phyloP scores from a whole-genome alignment of 2,113 vertebrate genomes.

The Hoplias malabaricus region DNA sequence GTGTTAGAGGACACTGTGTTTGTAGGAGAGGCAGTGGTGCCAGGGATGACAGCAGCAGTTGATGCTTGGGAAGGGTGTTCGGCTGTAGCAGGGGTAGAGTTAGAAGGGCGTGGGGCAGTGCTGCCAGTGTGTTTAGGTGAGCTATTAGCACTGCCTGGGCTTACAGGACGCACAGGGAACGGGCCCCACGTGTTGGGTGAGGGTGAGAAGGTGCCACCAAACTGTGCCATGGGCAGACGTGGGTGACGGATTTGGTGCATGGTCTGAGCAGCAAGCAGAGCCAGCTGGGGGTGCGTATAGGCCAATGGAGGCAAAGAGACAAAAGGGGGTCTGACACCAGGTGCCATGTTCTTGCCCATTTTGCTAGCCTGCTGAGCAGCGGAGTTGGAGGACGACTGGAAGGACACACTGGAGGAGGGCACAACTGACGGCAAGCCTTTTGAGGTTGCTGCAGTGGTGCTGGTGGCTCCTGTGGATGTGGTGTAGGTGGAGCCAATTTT shows the following conservation, averaged over 20 bases:
- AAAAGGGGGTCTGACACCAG: slow-evolving; percentile 91
- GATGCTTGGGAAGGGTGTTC: slow-evolving; percentile 32
- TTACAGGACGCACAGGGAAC: slow-evolving; percentile 96
- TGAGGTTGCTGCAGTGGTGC: slow-evolving; percentile 80
- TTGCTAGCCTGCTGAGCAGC: slow-evolving; percentile 86
- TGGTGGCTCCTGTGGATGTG: slow-evolving; percentile 81
- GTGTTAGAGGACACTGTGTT: slow-evolving; percentile 71
- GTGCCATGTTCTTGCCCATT: slow-evolving; percentile 86
- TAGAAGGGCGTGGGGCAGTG: slow-evolving; percentile 64
- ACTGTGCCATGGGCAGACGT: slow-evolving; percentile 95
- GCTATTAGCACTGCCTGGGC: slow-evolving; percentile 90
- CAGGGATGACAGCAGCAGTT: slow-evolving; percentile 57
- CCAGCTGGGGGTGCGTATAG: slow-evolving; percentile 95
- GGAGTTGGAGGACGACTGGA: slow-evolving; percentile 84
- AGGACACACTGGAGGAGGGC: slow-evolving; percentile 82
- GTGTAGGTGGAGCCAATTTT: slow-evolving; percentile 82
- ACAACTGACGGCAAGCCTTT: slow-evolving; percentile 89
- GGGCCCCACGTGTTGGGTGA: slow-evolving; percentile 96
- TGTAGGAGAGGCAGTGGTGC: slow-evolving; percentile 71
- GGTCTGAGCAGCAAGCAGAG: slow-evolving; percentile 94
- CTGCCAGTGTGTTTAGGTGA: slow-evolving; percentile 93
- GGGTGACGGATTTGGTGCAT: slow-evolving; percentile 99
- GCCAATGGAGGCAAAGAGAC: slow-evolving; percentile 93
- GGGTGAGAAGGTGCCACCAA: slow-evolving; percentile 93
- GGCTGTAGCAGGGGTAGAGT: slow-evolving; percentile 47